phyloP scores from a whole-genome alignment of 2,888 invertebrate species.

The Cepaea hortensis region DNA sequence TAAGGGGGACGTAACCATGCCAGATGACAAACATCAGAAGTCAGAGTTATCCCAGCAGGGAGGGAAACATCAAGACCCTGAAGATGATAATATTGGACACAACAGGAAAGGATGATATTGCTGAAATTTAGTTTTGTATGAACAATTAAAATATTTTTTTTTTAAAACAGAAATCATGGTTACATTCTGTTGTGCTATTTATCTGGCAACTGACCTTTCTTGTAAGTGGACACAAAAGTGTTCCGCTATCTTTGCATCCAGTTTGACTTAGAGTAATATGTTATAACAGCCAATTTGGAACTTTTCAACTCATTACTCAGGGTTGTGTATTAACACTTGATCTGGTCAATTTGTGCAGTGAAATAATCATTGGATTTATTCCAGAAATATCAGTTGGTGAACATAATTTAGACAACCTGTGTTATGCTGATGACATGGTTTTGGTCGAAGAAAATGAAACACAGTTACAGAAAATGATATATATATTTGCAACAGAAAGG shows the following conservation, averaged over 20 bases:
- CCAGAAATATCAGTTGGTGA: too few relatives aligned
- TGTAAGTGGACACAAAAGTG: not conserved
- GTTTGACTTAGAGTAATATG: too few relatives aligned
- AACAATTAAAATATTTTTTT: not conserved
- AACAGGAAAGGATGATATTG: not conserved
- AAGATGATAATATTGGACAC: not conserved
- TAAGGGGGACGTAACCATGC: conserved; percentile 22
- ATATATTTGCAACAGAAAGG: too few relatives aligned
- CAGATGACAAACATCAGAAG: conserved; percentile 17
- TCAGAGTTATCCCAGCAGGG: not conserved
- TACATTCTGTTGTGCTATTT: not conserved
- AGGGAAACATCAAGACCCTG: conserved; percentile 1
- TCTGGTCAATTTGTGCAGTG: too few relatives aligned
- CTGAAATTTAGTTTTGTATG: not conserved
- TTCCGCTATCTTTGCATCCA: not conserved
- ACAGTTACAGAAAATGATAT: too few relatives aligned
- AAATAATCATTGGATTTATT: too few relatives aligned
- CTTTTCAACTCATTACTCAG: too few relatives aligned
- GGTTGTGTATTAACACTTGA: too few relatives aligned
- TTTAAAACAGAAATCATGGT: not conserved
- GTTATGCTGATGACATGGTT: too few relatives aligned
- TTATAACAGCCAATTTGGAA: too few relatives aligned
- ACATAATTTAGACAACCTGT: too few relatives aligned
- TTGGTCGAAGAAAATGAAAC: too few relatives aligned
- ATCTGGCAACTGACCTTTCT: not conserved